Percentiles rank a stretch among this genome's conserved stretches.
Conservation (phyloP, 2,797 vertebrate species). For the Poecilia velifera region DNA sequence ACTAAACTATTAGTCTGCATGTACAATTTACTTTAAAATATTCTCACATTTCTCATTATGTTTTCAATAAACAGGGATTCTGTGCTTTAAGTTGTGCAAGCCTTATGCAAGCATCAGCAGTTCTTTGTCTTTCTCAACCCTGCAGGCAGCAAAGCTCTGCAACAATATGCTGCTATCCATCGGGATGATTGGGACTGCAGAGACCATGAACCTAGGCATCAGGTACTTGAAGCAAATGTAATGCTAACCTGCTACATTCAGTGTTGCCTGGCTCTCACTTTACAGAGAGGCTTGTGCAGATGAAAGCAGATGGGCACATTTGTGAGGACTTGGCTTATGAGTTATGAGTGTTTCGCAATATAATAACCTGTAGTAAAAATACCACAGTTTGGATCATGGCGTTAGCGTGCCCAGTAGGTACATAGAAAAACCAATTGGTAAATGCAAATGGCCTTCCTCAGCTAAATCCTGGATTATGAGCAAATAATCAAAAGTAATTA, state of each 20-base stretch:
- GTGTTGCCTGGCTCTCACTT: constrained; percentile 4
- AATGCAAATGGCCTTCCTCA: neutral
- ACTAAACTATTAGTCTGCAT: neutral
- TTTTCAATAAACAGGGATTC: neutral
- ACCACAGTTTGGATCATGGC: neutral
- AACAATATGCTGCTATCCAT: constrained; percentile 99
- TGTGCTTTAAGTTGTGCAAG: neutral
- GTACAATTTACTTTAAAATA: neutral
- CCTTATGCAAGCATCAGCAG: constrained; percentile 1
- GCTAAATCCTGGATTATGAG: constrained; percentile 2
- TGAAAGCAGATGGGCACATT: neutral
- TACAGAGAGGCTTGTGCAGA: constrained; percentile 5
- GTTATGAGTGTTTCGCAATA: neutral
- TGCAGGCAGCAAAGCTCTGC: constrained; percentile 97
- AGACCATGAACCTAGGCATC: constrained; percentile 99
- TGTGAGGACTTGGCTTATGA: neutral
- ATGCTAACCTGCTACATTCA: neutral
- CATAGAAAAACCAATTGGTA: neutral
- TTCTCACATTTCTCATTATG: neutral
- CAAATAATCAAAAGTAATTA: neutral
- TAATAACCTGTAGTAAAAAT: neutral
- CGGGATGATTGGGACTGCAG: constrained; percentile 97
- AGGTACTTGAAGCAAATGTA: constrained; percentile 81
- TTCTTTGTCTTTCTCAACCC: constrained; percentile 26
- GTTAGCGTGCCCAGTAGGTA: neutral